These are phyloP conservation scores for Nerophis lumbriciformis DNA, from an alignment of 2,113 vertebrate genomes.

Conservation along the genomic window DNA sequence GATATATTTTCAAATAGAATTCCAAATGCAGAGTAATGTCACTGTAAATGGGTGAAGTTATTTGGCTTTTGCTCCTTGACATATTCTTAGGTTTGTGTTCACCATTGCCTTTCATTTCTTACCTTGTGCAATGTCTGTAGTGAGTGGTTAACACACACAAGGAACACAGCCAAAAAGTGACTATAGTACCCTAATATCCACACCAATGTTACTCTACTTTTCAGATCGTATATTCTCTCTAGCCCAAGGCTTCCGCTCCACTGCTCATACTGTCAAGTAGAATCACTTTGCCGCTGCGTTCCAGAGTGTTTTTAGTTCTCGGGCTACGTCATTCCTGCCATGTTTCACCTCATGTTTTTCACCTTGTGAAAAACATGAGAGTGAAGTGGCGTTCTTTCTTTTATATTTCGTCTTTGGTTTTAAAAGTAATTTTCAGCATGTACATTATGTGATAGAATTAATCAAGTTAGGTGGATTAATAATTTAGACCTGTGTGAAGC, in stretches of 20 bases:
- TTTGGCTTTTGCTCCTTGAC: constrained; percentile 5
- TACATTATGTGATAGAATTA: too few species aligned
- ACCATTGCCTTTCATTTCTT: background rate
- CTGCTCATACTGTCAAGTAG: constrained; percentile 46
- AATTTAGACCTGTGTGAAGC: too few species aligned
- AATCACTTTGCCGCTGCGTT: constrained; percentile 36
- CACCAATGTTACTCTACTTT: constrained; percentile 12
- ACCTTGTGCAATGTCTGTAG: constrained; percentile 14
- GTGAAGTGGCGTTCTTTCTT: background rate
- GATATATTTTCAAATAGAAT: constrained; percentile 10
- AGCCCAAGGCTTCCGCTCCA: constrained; percentile 23
- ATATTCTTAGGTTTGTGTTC: background rate
- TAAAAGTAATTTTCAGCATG: too few species aligned
- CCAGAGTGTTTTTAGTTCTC: constrained; percentile 27
- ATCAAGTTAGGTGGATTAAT: too few species aligned
- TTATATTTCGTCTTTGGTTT: too few species aligned
- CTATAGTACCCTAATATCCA: background rate
- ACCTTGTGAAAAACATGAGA: constrained; percentile 19
- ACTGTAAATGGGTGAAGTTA: constrained; percentile 13
- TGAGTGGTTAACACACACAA: constrained; percentile 19
- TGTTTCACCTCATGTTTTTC: too few species aligned
- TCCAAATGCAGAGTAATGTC: too few species aligned
- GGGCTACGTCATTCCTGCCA: constrained; percentile 28
- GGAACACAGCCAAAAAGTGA: constrained; percentile 18
- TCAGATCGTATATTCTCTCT: constrained; percentile 28